phyloP scores from a whole-genome alignment of 2,113 vertebrate species.

The Prionailurus viverrinus region DNA sequence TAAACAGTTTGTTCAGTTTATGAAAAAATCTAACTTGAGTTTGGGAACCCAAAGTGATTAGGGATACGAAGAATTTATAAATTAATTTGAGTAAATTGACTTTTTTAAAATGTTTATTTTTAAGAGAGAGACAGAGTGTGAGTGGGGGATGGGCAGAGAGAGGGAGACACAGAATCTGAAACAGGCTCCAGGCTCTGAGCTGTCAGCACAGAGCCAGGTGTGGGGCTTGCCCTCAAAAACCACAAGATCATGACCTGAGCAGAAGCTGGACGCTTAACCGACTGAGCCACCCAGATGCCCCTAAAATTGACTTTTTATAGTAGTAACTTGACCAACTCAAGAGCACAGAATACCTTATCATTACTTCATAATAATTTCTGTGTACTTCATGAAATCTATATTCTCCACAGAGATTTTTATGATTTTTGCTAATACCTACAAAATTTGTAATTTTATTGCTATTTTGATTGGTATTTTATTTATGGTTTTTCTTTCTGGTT shows the following conservation, averaged over 20 bases:
- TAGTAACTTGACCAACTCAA: not conserved
- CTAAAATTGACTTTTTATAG: constrained; percentile 5
- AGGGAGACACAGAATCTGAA: too few species aligned
- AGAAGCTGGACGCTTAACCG: too few species aligned
- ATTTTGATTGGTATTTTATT: not conserved
- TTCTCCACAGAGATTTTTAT: not conserved
- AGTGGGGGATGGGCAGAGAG: too few species aligned
- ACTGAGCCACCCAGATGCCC: too few species aligned
- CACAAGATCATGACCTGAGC: too few species aligned
- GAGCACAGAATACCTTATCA: not conserved
- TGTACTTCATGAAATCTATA: not conserved
- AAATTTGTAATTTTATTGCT: not conserved
- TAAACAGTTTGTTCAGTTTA: constrained; percentile 20
- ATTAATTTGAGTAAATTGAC: not conserved
- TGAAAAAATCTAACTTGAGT: not conserved
- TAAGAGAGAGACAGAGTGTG: too few species aligned
- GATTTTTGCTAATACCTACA: not conserved
- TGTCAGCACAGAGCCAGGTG: too few species aligned
- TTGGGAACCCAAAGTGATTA: not conserved
- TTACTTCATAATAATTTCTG: not conserved
- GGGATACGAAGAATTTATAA: not conserved
- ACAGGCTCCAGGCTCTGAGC: too few species aligned
- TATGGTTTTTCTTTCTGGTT: not conserved
- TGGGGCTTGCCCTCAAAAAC: too few species aligned
- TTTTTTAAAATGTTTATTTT: not conserved